phyloP scores from a whole-genome alignment of 2,797 vertebrate genomes.

The Coregonus ussuriensis region DNA sequence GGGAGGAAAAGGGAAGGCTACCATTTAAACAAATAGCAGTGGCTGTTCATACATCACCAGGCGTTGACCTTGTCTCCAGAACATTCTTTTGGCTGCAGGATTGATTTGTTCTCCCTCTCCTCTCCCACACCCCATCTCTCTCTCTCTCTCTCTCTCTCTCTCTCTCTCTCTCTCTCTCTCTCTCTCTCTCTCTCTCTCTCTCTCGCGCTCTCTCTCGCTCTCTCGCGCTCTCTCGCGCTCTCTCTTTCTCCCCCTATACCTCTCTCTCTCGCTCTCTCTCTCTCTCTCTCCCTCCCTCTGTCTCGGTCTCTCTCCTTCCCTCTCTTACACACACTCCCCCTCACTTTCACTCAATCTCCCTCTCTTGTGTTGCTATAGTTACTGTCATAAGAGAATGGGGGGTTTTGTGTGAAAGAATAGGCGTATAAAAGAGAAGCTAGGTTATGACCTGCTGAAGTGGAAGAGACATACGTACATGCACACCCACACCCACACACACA shows the following conservation, averaged over 20 bases:
- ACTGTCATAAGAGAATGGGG: constrained; percentile 26
- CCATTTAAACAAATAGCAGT: background rate
- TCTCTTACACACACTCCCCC: constrained; percentile 18
- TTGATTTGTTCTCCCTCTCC: background rate
- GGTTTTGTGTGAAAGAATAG: background rate
- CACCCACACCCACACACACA: constrained; percentile 1
- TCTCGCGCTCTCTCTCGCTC: constrained; percentile 4
- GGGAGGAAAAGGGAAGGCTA: constrained; percentile 17
- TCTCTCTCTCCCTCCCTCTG: constrained; percentile 4
- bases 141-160: constrained; percentile 39
- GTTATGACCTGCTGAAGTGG: constrained; percentile 32
- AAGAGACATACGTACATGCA: constrained; percentile 41
- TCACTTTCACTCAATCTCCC: constrained; percentile 48
- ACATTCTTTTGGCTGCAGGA: background rate
- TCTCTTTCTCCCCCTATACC: constrained; percentile 44
- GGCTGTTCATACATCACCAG: background rate
- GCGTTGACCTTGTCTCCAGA: background rate
- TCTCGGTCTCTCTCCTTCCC: constrained; percentile 25
- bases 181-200: background rate
- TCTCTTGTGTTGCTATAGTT: constrained; percentile 55
- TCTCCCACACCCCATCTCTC: constrained; percentile 43
- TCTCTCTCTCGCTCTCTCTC: constrained; percentile 27
- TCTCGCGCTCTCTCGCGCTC: constrained; percentile 7
- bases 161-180: constrained; percentile 15
- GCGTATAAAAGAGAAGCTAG: background rate